Percentiles rank a stretch among this genome's conserved stretches.
Evolutionary conservation across 1,140 invertebrate species (phyloP).

Genomic region (Anastrepha ludens): DNA sequence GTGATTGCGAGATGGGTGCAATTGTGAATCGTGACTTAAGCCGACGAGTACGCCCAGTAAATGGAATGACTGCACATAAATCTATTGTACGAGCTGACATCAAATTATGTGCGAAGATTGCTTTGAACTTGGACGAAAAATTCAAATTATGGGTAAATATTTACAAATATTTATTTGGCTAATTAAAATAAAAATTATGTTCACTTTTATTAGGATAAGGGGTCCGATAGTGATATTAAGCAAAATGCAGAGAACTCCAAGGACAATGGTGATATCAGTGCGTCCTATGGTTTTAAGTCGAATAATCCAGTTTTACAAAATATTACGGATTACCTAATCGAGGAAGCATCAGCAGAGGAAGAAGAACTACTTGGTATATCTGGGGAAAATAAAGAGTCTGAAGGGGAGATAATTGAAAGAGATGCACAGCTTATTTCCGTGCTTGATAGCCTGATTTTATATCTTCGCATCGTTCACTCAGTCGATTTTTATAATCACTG

Average conservation of each 20-base stretch:
- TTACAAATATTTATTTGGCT: background rate
- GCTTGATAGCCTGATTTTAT: conserved; percentile 87
- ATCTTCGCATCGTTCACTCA: conserved; percentile 97
- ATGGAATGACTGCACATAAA: conserved; percentile 94
- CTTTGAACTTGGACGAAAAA: conserved; percentile 92
- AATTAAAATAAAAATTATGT: background rate
- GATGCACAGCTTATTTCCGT: conserved; percentile 87
- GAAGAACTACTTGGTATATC: conserved; percentile 93
- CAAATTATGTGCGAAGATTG: conserved; percentile 94
- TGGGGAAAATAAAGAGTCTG: conserved; percentile 76
- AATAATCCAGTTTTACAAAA: conserved; percentile 97
- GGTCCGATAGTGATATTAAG: background rate
- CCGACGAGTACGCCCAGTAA: conserved; percentile 92
- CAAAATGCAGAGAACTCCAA: conserved; percentile 20
- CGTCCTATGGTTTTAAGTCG: conserved; percentile 85
- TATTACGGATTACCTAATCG: conserved; percentile 98
- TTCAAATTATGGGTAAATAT: conserved; percentile 83
- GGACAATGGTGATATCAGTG: background rate
- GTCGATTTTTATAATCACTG: conserved; percentile 99
- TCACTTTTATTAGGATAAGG: conserved; percentile 35
- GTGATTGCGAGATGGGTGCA: conserved; percentile 95
- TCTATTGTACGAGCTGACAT: conserved; percentile 94
- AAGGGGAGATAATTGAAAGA: conserved; percentile 81
- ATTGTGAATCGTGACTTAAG: conserved; percentile 96
- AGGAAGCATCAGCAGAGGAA: conserved; percentile 98